These are phyloP conservation scores for Zaprionus inermis DNA, from an alignment of 1,140 invertebrate species.

Conservation along the genomic window DNA sequence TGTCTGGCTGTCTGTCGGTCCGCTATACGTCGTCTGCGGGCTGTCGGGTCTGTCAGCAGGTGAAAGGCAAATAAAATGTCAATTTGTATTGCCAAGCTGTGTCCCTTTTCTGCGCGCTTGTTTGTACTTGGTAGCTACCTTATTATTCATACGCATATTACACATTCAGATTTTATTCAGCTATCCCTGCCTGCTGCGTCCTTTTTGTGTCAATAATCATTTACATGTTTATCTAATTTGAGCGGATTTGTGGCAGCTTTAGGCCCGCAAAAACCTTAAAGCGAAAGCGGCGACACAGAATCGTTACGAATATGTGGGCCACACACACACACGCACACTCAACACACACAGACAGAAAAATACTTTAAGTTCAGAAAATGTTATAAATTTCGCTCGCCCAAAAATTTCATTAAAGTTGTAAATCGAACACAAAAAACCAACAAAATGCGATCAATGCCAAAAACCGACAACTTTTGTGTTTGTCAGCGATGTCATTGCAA, in stretches of 20 bases:
- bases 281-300: slow-evolving; percentile 29
- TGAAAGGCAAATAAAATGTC: slow-evolving; percentile 81
- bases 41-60: slow-evolving; percentile 63
- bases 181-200: slow-evolving; percentile 17
- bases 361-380: slow-evolving; percentile 44
- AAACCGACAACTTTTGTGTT: slow-evolving; percentile 54
- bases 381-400: slow-evolving; percentile 54
- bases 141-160: slow-evolving; percentile 80
- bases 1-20: slow-evolving; percentile 14
- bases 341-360: background rate
- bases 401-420: slow-evolving; percentile 66
- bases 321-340: slow-evolving; percentile 19
- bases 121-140: slow-evolving; percentile 27
- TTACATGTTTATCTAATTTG: slow-evolving; percentile 80
- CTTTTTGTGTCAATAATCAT: slow-evolving; percentile 73
- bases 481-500: slow-evolving; percentile 62
- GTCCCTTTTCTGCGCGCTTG: slow-evolving; percentile 58
- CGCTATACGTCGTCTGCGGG: slow-evolving; percentile 44
- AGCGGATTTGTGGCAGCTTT: slow-evolving; percentile 42
- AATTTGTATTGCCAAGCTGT: slow-evolving; percentile 76
- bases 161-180: slow-evolving; percentile 71
- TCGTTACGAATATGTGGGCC: slow-evolving; percentile 43
- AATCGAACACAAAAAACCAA: slow-evolving; percentile 44
- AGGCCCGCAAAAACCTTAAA: slow-evolving; percentile 30
- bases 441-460: slow-evolving; percentile 62